Conservation (phyloP, 2,113 vertebrate genomes). For the Melanerpes aurifrons region DNA sequence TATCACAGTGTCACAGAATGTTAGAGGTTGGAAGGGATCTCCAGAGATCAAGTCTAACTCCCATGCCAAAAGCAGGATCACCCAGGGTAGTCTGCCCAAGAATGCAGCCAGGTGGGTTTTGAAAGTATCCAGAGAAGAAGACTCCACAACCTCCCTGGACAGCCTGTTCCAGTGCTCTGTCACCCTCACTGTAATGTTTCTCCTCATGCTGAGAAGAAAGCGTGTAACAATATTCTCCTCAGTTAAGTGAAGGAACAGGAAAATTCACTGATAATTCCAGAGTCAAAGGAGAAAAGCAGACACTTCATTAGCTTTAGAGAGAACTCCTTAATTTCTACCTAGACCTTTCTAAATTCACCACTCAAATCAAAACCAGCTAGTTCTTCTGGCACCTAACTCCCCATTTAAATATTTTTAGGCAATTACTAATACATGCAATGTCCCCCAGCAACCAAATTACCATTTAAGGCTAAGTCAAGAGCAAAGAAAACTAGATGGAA, state of each 20-base stretch:
- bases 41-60: no score
- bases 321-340: not conserved
- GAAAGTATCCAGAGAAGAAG: no score
- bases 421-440: not conserved
- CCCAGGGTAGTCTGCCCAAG: no score
- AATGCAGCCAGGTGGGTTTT: no score
- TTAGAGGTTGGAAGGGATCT: no score
- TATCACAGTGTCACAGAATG: no score
- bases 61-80: no score
- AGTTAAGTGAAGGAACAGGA: not conserved
- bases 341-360: not conserved
- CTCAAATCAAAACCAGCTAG: not conserved
- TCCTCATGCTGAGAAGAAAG: no score
- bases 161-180: no score
- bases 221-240: not conserved
- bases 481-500: not conserved
- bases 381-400: not conserved
- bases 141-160: no score
- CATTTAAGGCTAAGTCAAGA: not conserved
- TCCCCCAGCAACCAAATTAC: not conserved
- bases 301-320: not conserved
- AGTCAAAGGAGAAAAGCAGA: not conserved
- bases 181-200: no score
- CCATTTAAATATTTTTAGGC: not conserved
- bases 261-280: not conserved